Evolutionary conservation across 1,140 invertebrate species (phyloP).

Genomic region (Rhopalosiphum padi): DNA sequence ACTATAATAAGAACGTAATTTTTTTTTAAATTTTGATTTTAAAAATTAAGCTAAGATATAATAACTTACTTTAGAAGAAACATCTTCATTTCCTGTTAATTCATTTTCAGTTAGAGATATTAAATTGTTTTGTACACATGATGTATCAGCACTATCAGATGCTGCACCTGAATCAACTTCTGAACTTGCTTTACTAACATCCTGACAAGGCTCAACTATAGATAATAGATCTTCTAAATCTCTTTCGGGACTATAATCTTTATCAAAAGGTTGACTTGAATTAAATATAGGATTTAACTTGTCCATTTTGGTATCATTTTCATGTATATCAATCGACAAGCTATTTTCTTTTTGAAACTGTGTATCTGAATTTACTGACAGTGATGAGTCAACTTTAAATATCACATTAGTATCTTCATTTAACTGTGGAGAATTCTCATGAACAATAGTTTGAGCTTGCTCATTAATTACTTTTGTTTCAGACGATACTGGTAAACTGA

Average conservation of each 20-base stretch:
- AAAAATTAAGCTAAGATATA: background rate
- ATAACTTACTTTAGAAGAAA: constrained; percentile 36
- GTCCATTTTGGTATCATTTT: background rate
- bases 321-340: background rate
- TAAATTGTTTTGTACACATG: constrained; percentile 28
- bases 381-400: constrained; percentile 40
- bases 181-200: constrained; percentile 49
- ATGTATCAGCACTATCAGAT: constrained; percentile 50
- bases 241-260: constrained; percentile 56
- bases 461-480: background rate
- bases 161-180: constrained; percentile 47
- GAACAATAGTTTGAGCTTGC: background rate
- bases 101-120: constrained; percentile 34
- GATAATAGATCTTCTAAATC: constrained; percentile 57
- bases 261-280: constrained; percentile 27
- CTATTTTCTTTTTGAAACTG: constrained; percentile 1
- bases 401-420: constrained; percentile 26
- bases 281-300: background rate
- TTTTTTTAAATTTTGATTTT: background rate
- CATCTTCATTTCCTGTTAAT: constrained; percentile 8
- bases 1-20: no score
- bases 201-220: constrained; percentile 55
- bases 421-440: background rate
- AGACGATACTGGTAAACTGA: constrained; percentile 21
- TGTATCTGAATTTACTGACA: background rate